Evolutionary conservation across 2,113 vertebrate genomes (phyloP).

Genomic region (Boulengerochromis microlepis): DNA sequence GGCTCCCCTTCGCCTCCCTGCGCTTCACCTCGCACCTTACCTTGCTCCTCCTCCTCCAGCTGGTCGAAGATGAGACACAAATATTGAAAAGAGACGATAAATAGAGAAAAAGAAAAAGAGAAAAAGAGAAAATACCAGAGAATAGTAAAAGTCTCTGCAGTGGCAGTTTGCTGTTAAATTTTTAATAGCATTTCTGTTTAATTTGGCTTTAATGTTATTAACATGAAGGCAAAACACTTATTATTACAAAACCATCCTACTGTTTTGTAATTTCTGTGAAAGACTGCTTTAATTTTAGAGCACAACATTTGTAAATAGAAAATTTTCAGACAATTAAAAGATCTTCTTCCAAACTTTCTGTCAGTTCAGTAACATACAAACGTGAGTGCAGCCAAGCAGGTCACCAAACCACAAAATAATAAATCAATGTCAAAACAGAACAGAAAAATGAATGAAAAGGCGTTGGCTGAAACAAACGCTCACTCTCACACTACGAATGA

Average conservation of each 20-base stretch:
- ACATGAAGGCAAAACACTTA: neutral
- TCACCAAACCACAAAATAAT: neutral
- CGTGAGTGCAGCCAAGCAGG: neutral
- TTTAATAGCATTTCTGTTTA: neutral
- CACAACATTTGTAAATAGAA: neutral
- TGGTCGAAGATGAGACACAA: slow-evolving; percentile 4
- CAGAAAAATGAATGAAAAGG: neutral
- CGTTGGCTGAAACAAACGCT: neutral
- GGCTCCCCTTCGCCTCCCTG: slow-evolving; percentile 20
- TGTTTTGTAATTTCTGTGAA: neutral
- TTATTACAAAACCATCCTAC: neutral
- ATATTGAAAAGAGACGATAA: neutral
- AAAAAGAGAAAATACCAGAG: neutral
- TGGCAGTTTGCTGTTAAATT: neutral
- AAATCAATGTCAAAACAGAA: neutral
- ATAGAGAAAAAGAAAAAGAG: neutral
- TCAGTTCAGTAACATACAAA: neutral
- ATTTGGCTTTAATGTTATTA: neutral
- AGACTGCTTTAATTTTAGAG: neutral
- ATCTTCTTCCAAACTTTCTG: neutral
- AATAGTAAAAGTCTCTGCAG: neutral
- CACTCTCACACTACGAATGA: neutral
- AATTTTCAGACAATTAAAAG: neutral
- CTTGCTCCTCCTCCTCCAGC: slow-evolving; percentile 43
- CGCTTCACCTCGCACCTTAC: slow-evolving; percentile 16